These are phyloP conservation scores for Galerucella pusilla DNA, from an alignment of 2,888 invertebrate species.

Conservation along the genomic window DNA sequence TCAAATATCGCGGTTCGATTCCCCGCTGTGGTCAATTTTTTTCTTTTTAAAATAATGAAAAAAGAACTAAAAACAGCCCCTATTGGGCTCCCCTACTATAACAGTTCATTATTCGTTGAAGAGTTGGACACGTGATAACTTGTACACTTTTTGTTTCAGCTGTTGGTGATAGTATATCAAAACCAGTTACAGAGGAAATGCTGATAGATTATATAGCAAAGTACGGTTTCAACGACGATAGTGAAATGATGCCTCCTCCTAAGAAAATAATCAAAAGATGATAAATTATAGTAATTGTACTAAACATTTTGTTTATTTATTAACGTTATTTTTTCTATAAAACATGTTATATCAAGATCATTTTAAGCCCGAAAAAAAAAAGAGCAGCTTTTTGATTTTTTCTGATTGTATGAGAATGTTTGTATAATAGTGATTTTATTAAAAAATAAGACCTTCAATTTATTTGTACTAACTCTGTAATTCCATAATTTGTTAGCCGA, in stretches of 20 bases:
- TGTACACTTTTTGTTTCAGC: slow-evolving; percentile 68
- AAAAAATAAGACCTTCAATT: slow-evolving; percentile 4
- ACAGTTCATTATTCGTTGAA: no score
- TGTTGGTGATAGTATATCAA: slow-evolving; percentile 82
- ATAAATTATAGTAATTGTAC: slow-evolving; percentile 41
- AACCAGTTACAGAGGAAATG: slow-evolving; percentile 87
- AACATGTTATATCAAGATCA: slow-evolving; percentile 38
- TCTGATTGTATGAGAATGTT: slow-evolving; percentile 5
- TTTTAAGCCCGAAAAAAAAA: slow-evolving; percentile 29
- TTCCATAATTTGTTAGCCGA: no score
- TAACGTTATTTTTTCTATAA: slow-evolving; percentile 44
- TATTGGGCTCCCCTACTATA: no score
- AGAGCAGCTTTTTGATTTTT: not conserved
- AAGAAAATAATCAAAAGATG: slow-evolving; percentile 68
- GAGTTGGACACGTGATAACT: not conserved
- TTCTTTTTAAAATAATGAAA: no score
- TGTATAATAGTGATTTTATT: slow-evolving; percentile 16
- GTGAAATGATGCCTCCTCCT: slow-evolving; percentile 79
- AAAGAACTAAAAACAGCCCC: no score
- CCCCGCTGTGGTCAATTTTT: no score
- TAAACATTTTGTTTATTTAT: slow-evolving; percentile 39
- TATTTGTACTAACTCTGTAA: not conserved
- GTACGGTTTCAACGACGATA: slow-evolving; percentile 74
- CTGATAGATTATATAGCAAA: slow-evolving; percentile 79
- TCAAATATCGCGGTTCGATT: no score